Percentiles rank a stretch among this genome's conserved stretches.
phyloP scores from a whole-genome alignment of 2,797 vertebrate species.

The Ispidina lecontei region DNA sequence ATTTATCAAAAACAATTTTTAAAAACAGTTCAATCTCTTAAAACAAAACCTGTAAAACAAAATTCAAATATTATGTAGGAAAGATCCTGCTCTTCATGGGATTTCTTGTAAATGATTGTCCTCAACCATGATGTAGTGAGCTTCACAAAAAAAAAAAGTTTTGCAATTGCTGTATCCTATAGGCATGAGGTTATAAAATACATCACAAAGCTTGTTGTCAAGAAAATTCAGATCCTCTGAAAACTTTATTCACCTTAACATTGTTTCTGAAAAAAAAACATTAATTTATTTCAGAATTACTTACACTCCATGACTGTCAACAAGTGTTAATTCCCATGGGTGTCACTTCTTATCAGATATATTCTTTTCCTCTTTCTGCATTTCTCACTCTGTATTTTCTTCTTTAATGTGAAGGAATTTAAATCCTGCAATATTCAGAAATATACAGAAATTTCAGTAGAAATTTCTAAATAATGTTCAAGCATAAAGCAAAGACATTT shows the following conservation, averaged over 20 bases:
- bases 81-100: neutral
- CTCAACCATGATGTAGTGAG: neutral
- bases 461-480: neutral
- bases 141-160: neutral
- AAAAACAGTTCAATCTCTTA: neutral
- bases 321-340: neutral
- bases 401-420: neutral
- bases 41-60: neutral
- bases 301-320: neutral
- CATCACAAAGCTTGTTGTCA: neutral
- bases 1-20: neutral
- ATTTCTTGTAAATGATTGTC: neutral
- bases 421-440: neutral
- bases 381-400: neutral
- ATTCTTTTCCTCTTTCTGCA: neutral
- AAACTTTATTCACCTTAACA: neutral
- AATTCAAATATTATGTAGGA: neutral
- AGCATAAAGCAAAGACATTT: neutral
- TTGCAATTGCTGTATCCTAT: neutral
- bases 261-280: neutral
- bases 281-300: neutral
- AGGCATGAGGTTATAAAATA: neutral
- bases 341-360: neutral
- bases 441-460: neutral
- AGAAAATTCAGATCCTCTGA: neutral